phyloP scores from a whole-genome alignment of 2,797 vertebrate genomes.

The Bovichtus variegatus region DNA sequence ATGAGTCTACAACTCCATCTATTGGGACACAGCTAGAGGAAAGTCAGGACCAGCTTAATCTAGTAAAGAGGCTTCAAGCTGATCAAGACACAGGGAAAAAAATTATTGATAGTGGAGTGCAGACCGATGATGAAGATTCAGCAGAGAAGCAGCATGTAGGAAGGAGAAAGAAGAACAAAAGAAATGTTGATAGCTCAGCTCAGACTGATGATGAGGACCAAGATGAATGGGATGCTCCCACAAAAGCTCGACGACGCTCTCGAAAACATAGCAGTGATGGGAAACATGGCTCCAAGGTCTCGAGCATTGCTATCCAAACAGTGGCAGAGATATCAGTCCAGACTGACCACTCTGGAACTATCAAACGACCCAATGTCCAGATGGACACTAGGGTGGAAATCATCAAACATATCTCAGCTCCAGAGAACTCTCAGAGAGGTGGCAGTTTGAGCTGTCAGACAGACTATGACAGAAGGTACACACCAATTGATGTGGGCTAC shows the following conservation, averaged over 20 bases:
- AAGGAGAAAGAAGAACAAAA: constrained; percentile 91
- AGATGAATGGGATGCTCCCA: constrained; percentile 95
- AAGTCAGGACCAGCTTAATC: constrained; percentile 81
- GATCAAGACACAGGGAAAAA: constrained; percentile 89
- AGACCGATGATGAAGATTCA: constrained; percentile 97
- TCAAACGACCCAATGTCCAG: constrained; percentile 91
- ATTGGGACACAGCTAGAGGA: constrained; percentile 75
- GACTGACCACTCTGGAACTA: constrained; percentile 95
- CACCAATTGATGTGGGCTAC: constrained; percentile 92
- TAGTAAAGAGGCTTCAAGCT: constrained; percentile 88
- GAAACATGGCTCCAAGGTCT: constrained; percentile 91
- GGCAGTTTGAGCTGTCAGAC: constrained; percentile 97
- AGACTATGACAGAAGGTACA: constrained; percentile 92
- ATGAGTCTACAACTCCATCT: constrained; percentile 86
- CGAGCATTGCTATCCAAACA: constrained; percentile 97
- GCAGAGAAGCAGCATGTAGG: constrained; percentile 89
- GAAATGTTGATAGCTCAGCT: constrained; percentile 93
- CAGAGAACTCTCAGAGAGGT: constrained; percentile 94
- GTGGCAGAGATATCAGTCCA: constrained; percentile 99
- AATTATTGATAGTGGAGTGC: constrained; percentile 94
- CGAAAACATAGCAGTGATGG: constrained; percentile 92
- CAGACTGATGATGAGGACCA: constrained; percentile 98
- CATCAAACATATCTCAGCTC: constrained; percentile 95
- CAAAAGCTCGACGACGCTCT: constrained; percentile 91
- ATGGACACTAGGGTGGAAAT: constrained; percentile 97